Percentiles rank a stretch among this genome's conserved stretches.
These are phyloP conservation scores for Sinosuthora webbiana DNA, from an alignment of 2,113 vertebrate species.

Conservation along the genomic window DNA sequence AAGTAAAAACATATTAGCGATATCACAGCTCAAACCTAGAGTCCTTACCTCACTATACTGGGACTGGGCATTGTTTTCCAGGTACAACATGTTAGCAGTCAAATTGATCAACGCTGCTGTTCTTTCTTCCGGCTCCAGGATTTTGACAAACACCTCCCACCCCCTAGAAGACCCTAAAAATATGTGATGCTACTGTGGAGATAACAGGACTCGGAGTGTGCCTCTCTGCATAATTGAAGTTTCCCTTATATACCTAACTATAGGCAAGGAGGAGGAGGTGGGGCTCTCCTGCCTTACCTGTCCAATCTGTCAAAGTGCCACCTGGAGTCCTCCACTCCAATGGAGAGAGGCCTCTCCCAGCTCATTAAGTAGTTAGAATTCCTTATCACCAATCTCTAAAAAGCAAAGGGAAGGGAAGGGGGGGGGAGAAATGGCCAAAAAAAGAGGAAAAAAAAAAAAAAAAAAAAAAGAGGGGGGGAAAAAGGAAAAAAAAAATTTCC, in stretches of 20 bases:
- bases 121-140: conserved; percentile 97
- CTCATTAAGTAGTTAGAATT: conserved; percentile 85
- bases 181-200: conserved; percentile 75
- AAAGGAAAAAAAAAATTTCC: neutral
- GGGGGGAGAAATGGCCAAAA: neutral
- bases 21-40: conserved; percentile 47
- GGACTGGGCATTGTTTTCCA: conserved; percentile 93
- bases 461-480: neutral
- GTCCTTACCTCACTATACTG: conserved; percentile 97
- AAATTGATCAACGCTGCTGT: conserved; percentile 95
- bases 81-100: conserved; percentile 99
- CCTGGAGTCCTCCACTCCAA: conserved; percentile 88
- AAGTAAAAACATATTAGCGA: neutral
- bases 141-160: conserved; percentile 88
- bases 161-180: conserved; percentile 79
- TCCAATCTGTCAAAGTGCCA: conserved; percentile 88
- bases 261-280: conserved; percentile 82
- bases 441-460: neutral
- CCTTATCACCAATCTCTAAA: conserved; percentile 84
- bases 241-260: conserved; percentile 88
- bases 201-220: conserved; percentile 81
- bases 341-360: conserved; percentile 80
- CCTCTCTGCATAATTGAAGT: conserved; percentile 84
- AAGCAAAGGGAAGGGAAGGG: conserved; percentile 21
- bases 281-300: conserved; percentile 87